These are phyloP conservation scores for Lagopus leucura DNA, from an alignment of 2,113 vertebrate species.

Conservation along the genomic window DNA sequence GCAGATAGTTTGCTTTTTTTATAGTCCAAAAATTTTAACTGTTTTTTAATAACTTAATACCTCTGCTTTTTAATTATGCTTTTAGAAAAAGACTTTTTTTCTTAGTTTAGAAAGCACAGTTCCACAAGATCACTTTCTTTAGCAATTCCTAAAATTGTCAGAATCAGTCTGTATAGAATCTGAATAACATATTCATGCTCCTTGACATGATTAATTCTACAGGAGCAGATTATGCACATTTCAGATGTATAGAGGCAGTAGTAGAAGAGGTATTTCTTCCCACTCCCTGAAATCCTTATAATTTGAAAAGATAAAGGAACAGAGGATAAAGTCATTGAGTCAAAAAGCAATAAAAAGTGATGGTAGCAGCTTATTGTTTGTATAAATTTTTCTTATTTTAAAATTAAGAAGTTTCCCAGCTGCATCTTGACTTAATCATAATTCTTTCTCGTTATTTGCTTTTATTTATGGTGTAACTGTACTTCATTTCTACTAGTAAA, in stretches of 20 bases:
- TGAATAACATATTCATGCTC: background rate
- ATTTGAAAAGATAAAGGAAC: background rate
- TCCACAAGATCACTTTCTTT: background rate
- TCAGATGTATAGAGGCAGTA: background rate
- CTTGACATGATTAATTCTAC: background rate
- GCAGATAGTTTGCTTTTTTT: background rate
- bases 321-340: background rate
- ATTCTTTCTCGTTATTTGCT: background rate
- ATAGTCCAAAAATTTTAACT: background rate
- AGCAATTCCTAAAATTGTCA: background rate
- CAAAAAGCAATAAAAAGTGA: background rate
- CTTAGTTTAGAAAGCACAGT: background rate
- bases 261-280: background rate
- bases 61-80: background rate
- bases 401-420: background rate
- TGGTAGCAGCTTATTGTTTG: background rate
- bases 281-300: background rate
- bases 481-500: background rate
- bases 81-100: background rate
- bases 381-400: background rate
- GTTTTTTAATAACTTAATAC: background rate
- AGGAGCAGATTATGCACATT: background rate
- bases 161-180: background rate
- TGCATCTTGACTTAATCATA: background rate
- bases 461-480: background rate